phyloP scores from a whole-genome alignment of 2,113 vertebrate genomes.

The Hassar affinis region DNA sequence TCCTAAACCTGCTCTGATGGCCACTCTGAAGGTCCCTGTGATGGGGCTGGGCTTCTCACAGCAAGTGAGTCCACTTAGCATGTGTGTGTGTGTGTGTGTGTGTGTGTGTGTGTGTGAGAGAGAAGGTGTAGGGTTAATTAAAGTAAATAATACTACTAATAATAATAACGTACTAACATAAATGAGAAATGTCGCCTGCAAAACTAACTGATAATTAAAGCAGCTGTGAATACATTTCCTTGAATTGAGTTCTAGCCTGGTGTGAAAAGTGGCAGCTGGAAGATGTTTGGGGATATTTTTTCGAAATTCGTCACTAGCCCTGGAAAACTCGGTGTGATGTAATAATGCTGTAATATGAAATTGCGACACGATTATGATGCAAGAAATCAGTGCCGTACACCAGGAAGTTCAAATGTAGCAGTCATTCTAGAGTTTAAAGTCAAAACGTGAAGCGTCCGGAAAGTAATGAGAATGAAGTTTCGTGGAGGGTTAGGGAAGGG shows the following conservation, averaged over 20 bases:
- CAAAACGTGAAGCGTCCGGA: not conserved
- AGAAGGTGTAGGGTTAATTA: not conserved
- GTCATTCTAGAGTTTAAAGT: not conserved
- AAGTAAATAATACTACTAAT: not conserved
- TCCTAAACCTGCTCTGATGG: constrained; percentile 81
- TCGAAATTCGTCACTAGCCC: no score
- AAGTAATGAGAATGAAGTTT: no score
- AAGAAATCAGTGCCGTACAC: not conserved
- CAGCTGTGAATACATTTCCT: not conserved
- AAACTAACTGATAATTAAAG: not conserved
- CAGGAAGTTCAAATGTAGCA: not conserved
- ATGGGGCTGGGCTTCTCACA: constrained; percentile 85
- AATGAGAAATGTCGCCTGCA: not conserved
- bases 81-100: constrained; percentile 17
- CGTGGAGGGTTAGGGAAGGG: no score
- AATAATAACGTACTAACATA: not conserved
- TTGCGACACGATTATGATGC: not conserved
- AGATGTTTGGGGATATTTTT: not conserved
- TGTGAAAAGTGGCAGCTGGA: not conserved
- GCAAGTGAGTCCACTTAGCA: constrained; percentile 80
- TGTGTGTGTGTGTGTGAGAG: not conserved
- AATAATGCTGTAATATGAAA: not conserved
- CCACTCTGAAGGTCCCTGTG: constrained; percentile 85
- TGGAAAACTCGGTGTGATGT: not conserved
- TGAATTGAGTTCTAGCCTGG: not conserved